phyloP scores from a whole-genome alignment of 2,888 invertebrate genomes.

The Osmoderma eremita region DNA sequence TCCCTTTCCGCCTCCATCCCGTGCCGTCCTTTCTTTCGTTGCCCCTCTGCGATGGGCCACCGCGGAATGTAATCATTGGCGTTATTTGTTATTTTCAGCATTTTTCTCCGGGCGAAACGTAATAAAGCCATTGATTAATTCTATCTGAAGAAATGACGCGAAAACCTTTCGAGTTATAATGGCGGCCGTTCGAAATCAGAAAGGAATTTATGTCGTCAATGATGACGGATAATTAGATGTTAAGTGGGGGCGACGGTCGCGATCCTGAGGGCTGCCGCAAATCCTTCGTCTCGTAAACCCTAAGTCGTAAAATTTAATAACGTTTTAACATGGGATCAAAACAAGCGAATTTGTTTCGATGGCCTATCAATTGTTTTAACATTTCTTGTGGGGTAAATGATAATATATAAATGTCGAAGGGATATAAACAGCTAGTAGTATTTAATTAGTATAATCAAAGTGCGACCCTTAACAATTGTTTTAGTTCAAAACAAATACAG shows the following conservation, averaged over 20 bases:
- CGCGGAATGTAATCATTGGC: conserved; percentile 32
- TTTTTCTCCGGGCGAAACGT: conserved; percentile 29
- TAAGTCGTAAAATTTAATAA: conserved; percentile 20
- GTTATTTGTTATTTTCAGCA: conserved; percentile 39
- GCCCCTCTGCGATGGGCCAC: conserved; percentile 14
- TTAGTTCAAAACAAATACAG: too few species aligned
- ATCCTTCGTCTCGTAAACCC: background rate
- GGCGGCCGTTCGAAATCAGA: conserved; percentile 7
- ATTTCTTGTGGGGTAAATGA: too few species aligned
- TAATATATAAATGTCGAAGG: too few species aligned
- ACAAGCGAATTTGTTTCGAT: conserved; percentile 7
- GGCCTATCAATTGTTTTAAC: background rate
- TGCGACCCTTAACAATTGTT: too few species aligned
- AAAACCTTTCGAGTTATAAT: conserved; percentile 16
- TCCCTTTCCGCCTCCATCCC: conserved; percentile 11
- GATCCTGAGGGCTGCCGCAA: background rate
- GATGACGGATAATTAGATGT: conserved; percentile 21
- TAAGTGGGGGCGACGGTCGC: background rate
- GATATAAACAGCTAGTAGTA: too few species aligned
- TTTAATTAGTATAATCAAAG: too few species aligned
- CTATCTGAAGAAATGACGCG: conserved; percentile 25
- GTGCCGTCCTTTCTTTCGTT: conserved; percentile 11
- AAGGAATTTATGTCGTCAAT: conserved; percentile 17
- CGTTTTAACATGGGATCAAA: conserved; percentile 18
- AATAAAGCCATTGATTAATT: conserved; percentile 36